Percentiles rank a stretch among this genome's conserved stretches.
Evolutionary conservation across 2,113 vertebrate genomes (phyloP).

Genomic region (Leucopternis melanops): DNA sequence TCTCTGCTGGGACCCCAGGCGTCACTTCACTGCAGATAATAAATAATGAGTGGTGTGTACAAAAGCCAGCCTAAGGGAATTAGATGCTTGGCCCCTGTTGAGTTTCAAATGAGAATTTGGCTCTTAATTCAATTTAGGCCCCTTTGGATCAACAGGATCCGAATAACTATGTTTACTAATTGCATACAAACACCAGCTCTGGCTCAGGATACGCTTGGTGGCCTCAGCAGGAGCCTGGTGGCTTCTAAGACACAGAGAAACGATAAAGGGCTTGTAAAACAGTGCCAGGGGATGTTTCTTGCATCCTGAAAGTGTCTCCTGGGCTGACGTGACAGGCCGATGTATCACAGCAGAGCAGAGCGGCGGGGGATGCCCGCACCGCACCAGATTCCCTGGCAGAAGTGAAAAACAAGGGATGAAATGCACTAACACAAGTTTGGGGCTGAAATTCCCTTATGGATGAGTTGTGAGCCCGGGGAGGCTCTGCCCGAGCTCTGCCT

Average conservation of each 20-base stretch:
- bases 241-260: background rate
- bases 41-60: background rate
- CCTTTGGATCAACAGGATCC: background rate
- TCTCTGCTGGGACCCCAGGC: background rate
- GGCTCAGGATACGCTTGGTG: background rate
- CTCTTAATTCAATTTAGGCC: background rate
- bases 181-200: no score
- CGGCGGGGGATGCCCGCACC: fast-evolving
- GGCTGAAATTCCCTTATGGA: background rate
- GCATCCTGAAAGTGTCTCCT: background rate
- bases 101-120: background rate
- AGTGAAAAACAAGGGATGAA: fast-evolving
- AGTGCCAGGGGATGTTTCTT: background rate
- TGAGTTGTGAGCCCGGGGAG: background rate
- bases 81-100: background rate
- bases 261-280: background rate
- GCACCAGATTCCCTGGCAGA: fast-evolving
- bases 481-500: background rate
- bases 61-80: background rate
- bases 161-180: fast-evolving
- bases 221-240: background rate
- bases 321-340: fast-evolving
- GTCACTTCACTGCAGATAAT: no score
- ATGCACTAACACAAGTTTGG: background rate
- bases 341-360: background rate